These are phyloP conservation scores for Temnothorax longispinosus DNA, from an alignment of 1,140 invertebrate genomes.

Conservation along the genomic window DNA sequence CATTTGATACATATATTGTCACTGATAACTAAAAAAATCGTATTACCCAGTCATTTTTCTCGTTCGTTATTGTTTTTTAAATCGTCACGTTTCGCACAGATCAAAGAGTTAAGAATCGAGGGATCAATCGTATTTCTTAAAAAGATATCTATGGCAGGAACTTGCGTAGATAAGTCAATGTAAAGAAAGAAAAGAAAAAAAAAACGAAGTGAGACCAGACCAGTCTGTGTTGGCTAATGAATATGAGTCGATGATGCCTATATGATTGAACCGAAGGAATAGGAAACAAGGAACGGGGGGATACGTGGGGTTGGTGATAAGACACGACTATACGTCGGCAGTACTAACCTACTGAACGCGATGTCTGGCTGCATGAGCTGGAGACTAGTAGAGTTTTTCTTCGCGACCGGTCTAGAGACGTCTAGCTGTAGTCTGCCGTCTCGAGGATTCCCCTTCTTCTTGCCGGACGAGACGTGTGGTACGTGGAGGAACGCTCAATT, in stretches of 20 bases:
- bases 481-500: not conserved
- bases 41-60: not conserved
- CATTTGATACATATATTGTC: not conserved
- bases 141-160: not conserved
- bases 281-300: slow-evolving; percentile 18
- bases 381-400: slow-evolving; percentile 66
- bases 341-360: slow-evolving; percentile 75
- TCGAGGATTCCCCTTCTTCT: slow-evolving; percentile 53
- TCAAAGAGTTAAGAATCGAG: slow-evolving; percentile 5
- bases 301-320: slow-evolving; percentile 16
- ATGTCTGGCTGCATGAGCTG: slow-evolving; percentile 40
- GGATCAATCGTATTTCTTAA: slow-evolving; percentile 7
- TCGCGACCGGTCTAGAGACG: slow-evolving; percentile 72
- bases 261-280: slow-evolving; percentile 71
- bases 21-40: not conserved
- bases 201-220: slow-evolving; percentile 39
- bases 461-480: not conserved
- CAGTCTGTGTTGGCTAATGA: slow-evolving; percentile 63
- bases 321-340: slow-evolving; percentile 42
- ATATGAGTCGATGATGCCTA: slow-evolving; percentile 61
- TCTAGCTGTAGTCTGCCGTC: slow-evolving; percentile 73
- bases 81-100: not conserved
- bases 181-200: slow-evolving; percentile 39
- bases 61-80: not conserved
- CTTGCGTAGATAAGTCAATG: not conserved